These are phyloP conservation scores for Schizothorax lantsangensis DNA, from an alignment of 2,797 vertebrate genomes.

Conservation along the genomic window DNA sequence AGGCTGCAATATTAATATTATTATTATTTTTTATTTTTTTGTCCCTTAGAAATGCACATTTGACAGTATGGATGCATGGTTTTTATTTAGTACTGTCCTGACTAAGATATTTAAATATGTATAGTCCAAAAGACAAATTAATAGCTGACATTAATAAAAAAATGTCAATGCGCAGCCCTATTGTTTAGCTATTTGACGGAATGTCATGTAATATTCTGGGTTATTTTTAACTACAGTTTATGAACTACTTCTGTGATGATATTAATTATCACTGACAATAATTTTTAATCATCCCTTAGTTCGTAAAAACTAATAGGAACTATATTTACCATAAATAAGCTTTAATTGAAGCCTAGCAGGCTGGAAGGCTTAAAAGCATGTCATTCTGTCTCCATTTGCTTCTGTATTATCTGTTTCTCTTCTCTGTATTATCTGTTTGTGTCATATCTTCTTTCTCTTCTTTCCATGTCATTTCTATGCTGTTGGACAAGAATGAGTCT, in stretches of 20 bases:
- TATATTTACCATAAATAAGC: not conserved
- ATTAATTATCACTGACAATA: not conserved
- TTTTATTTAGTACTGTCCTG: not conserved
- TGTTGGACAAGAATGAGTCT: not conserved
- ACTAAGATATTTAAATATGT: too few relatives aligned
- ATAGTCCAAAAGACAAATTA: not conserved
- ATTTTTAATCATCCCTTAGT: not conserved
- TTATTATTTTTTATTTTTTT: too few relatives aligned
- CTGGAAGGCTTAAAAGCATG: not conserved
- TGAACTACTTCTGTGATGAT: not conserved
- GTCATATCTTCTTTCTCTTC: not conserved
- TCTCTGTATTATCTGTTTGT: not conserved
- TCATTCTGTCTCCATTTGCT: conserved; percentile 2
- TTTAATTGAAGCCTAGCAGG: not conserved
- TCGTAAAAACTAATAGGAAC: not conserved
- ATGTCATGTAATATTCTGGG: not conserved
- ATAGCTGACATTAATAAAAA: not conserved
- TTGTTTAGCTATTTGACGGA: not conserved
- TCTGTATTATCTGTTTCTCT: not conserved
- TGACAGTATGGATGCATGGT: not conserved
- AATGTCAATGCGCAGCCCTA: not conserved
- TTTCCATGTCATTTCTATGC: not conserved
- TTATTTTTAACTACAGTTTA: not conserved
- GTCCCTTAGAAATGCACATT: not conserved
- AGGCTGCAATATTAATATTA: too few relatives aligned